These are phyloP conservation scores for Fabriciana adippe DNA, from an alignment of 2,888 invertebrate genomes.

Conservation along the genomic window DNA sequence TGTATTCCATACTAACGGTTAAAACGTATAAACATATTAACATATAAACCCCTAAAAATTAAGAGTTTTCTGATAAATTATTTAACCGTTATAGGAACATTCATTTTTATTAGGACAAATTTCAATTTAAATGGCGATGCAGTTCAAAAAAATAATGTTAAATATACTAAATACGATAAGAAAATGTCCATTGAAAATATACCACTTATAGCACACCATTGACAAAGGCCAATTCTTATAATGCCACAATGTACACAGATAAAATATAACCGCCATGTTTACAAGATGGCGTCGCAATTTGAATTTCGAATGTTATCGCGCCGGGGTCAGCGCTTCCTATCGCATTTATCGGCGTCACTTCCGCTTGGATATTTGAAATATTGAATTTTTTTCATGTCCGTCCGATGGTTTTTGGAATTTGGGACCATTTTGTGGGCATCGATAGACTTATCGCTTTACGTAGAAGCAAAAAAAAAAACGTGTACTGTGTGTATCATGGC, in stretches of 20 bases:
- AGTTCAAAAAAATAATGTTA: neutral
- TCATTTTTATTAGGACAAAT: too few species aligned
- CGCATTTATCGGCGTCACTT: slow-evolving; percentile 58
- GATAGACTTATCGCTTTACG: slow-evolving; percentile 22
- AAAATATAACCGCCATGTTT: slow-evolving; percentile 46
- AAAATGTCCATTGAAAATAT: slow-evolving; percentile 10
- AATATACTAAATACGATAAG: neutral
- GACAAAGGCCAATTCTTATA: slow-evolving; percentile 23
- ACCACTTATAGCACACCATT: slow-evolving; percentile 3
- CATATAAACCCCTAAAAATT: too few species aligned
- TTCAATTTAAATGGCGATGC: too few species aligned
- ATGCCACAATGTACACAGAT: slow-evolving; percentile 34
- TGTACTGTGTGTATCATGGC: neutral
- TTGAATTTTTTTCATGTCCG: slow-evolving; percentile 44
- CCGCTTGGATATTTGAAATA: slow-evolving; percentile 60
- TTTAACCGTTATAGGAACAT: too few species aligned
- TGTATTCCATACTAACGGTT: too few species aligned
- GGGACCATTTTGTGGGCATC: slow-evolving; percentile 13
- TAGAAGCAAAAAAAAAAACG: slow-evolving; percentile 8
- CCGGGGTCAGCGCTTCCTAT: slow-evolving; percentile 71
- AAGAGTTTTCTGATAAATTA: too few species aligned
- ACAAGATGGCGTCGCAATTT: slow-evolving; percentile 57
- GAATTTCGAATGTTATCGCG: slow-evolving; percentile 60
- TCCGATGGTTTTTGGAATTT: slow-evolving; percentile 9
- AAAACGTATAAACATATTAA: too few species aligned